These are phyloP conservation scores for Crotalus viridis DNA, from an alignment of 2,113 vertebrate genomes.

Conservation along the genomic window DNA sequence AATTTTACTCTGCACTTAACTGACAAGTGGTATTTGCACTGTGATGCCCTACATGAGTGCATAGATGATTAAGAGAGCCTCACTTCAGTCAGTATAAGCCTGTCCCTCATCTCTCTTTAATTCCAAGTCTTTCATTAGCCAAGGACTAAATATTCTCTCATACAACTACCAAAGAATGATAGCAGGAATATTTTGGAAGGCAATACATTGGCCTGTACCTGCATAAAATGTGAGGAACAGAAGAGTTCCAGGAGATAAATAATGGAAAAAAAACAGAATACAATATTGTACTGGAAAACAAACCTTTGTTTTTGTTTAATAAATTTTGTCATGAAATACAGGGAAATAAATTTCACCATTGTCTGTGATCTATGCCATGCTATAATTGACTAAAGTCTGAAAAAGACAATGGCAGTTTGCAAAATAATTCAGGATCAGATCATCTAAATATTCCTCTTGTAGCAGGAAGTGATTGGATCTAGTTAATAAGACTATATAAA, in stretches of 20 bases:
- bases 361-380: neutral
- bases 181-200: neutral
- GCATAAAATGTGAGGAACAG: neutral
- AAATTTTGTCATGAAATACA: neutral
- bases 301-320: neutral
- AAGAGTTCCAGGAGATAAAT: neutral
- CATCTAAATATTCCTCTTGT: neutral
- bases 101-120: neutral
- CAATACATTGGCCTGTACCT: neutral
- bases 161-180: neutral
- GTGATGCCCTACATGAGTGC: neutral
- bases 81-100: neutral
- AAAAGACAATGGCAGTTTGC: neutral
- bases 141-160: neutral
- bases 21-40: neutral
- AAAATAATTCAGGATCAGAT: neutral
- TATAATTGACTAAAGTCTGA: neutral
- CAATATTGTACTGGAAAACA: neutral
- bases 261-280: neutral
- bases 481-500: neutral
- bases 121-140: neutral
- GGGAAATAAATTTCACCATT: neutral
- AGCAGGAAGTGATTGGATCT: neutral
- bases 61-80: neutral
- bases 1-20: neutral